Percentiles rank a stretch among this genome's conserved stretches.
Evolutionary conservation across 2,113 vertebrate species (phyloP).

Genomic region (Mugil cephalus): DNA sequence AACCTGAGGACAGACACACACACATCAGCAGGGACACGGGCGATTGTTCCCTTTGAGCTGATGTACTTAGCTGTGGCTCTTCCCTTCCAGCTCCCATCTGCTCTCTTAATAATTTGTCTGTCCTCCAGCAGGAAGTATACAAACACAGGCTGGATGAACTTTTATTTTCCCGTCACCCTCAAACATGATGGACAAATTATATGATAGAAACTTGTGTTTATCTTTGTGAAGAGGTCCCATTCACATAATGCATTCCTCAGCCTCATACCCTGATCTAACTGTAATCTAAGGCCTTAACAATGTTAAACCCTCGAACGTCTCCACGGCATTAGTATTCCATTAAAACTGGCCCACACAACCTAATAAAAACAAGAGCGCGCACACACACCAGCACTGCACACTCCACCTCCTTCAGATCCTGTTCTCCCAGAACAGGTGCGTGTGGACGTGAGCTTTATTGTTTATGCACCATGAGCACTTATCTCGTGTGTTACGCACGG

Average conservation of each 20-base stretch:
- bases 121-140: constrained; percentile 49
- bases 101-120: constrained; percentile 40
- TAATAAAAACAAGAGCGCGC: neutral
- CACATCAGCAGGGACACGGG: constrained; percentile 7
- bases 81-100: constrained; percentile 11
- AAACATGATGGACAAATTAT: too few relatives aligned
- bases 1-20: constrained; percentile 12
- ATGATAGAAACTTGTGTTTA: neutral
- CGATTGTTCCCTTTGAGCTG: neutral
- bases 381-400: too few relatives aligned
- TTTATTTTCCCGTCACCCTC: too few relatives aligned
- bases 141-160: constrained; percentile 24
- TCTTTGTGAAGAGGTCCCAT: too few relatives aligned
- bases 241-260: too few relatives aligned
- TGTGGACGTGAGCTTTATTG: neutral
- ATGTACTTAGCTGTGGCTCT: neutral
- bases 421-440: constrained; percentile 11
- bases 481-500: neutral
- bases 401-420: constrained; percentile 3
- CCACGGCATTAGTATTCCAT: too few relatives aligned
- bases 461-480: neutral
- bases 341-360: too few relatives aligned
- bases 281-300: too few relatives aligned
- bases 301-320: too few relatives aligned
- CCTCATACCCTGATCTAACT: too few relatives aligned